Base-by-base conservation (phyloP, 2,888 invertebrate species). In the Eledona agricola region DNA sequence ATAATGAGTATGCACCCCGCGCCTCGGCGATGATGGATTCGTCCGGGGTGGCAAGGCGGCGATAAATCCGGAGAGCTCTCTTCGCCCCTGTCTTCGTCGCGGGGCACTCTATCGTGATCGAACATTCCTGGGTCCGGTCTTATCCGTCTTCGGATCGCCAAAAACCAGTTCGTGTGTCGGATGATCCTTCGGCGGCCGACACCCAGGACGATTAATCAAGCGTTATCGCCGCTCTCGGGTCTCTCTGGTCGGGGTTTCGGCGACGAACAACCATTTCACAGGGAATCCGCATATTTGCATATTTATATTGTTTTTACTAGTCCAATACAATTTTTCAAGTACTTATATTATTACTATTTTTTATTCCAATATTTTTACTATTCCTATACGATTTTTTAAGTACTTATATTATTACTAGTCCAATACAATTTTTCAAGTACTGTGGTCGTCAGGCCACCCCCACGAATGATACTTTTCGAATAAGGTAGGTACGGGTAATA, bases 201-300 rank as follows among this genome's bases (percentile, higher is more conserved):
- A 69, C 66, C 65, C 64, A 63, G 54, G 64, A 69, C 72, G 70
- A 75, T 75, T 75, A 75, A 75, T 75, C 75, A 74, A 71, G 63
- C 62, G 69, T 73, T 74, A 74, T 75, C 74, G 71, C 51, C 56
- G 54, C 54, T 46, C 63, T 63, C 55, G 62, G 60, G 45, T 60
- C 63, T 62, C 47, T 45, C 34, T 42, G 29, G 32, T 37, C 37
- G 47, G 47, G 47, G n/a, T n/a, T n/a, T n/a, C n/a, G n/a, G n/a
- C n/a, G n/a, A n/a, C n/a, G n/a, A n/a, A n/a, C n/a, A n/a, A n/a
- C n/a, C n/a, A 47, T 47, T 47, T 47, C 29, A 47, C 47, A 26
- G 47, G 37, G 47, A 28, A 37, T 47, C n/a, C n/a, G n/a, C n/a
- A n/a, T n/a, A n/a, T n/a, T n/a, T n/a, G n/a, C n/a, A n/a, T n/a